Percentiles rank a stretch among this genome's conserved stretches.
Evolutionary conservation across 2,888 invertebrate species (phyloP).

Genomic region (Polylopha cassiicola): DNA sequence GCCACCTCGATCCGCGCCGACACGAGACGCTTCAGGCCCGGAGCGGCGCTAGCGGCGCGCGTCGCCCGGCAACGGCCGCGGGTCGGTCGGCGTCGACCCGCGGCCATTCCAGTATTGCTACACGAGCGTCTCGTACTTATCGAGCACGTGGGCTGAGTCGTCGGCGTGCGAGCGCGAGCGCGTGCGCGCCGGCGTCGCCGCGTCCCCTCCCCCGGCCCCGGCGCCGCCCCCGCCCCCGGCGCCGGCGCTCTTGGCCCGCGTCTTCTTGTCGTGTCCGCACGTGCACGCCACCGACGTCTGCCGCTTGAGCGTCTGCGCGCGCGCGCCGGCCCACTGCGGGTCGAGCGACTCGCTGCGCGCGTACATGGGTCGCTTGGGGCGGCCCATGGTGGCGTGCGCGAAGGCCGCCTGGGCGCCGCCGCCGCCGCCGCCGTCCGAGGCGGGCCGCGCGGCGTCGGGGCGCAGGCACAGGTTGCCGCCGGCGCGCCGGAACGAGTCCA

Average conservation of each 20-base stretch:
- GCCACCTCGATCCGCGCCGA: no score
- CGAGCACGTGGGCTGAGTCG: constrained; percentile 64
- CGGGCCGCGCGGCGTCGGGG: constrained; percentile 43
- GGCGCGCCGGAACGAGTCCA: constrained; percentile 65
- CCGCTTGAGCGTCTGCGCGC: constrained; percentile 62
- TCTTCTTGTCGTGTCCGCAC: constrained; percentile 68
- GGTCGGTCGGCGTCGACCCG: constrained; percentile 18
- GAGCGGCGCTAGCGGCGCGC: no score
- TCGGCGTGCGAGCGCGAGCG: constrained; percentile 66
- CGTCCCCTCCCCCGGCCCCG: constrained; percentile 54
- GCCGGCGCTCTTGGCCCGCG: constrained; percentile 50
- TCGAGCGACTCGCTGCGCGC: constrained; percentile 66
- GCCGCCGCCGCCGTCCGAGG: constrained; percentile 52
- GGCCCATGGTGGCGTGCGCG: constrained; percentile 53
- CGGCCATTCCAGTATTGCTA: constrained; percentile 42
- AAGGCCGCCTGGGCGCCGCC: constrained; percentile 33
- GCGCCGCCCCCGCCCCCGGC: constrained; percentile 35
- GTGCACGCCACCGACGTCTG: constrained; percentile 69
- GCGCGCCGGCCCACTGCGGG: constrained; percentile 52
- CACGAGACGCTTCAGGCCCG: no score
- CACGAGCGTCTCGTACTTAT: constrained; percentile 73
- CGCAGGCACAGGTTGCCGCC: constrained; percentile 52
- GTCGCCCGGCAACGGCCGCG: no score
- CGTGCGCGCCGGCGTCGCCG: constrained; percentile 44
- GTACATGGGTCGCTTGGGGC: constrained; percentile 50